A percentile compares a stretch with the other conserved stretches of the same genome.
Evolutionary conservation across 2,888 invertebrate genomes (phyloP).

Genomic region (Masnerella sp.): DNA sequence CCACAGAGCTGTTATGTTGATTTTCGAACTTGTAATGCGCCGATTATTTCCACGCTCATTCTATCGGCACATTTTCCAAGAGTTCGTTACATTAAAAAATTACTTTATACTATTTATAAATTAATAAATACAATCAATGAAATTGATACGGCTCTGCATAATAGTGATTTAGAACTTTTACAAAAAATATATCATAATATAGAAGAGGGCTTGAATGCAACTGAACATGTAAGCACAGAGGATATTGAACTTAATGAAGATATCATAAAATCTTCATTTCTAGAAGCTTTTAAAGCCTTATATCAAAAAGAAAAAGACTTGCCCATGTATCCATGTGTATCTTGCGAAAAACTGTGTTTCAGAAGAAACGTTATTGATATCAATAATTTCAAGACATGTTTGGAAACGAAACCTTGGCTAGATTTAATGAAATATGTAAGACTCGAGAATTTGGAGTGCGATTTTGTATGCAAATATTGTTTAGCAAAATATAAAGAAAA

Average conservation of each 20-base stretch:
- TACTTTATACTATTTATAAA: background rate
- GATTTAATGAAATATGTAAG: constrained; percentile 18
- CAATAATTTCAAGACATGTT: constrained; percentile 35
- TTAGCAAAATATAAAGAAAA: constrained; percentile 54
- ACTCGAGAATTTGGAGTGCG: background rate
- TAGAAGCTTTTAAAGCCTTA: too few relatives aligned
- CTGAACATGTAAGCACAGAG: background rate
- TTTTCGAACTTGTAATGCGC: background rate
- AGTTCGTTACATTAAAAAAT: constrained; percentile 2
- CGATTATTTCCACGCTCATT: background rate
- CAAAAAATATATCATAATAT: background rate
- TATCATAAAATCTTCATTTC: background rate
- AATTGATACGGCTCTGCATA: background rate
- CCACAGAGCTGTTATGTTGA: background rate
- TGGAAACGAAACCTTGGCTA: constrained; percentile 28
- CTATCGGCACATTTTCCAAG: constrained; percentile 3
- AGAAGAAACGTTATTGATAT: background rate
- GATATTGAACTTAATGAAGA: background rate
- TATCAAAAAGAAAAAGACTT: too few relatives aligned
- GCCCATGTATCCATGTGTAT: constrained; percentile 46
- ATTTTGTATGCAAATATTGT: constrained; percentile 52
- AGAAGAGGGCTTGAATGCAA: background rate
- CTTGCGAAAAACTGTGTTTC: constrained; percentile 48
- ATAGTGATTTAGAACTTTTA: background rate
- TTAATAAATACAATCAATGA: background rate